Evolutionary conservation across 2,113 vertebrate genomes (phyloP), one percentile per base, ranked within the genome.

Genomic region (Hemiprocne comata): DNA sequence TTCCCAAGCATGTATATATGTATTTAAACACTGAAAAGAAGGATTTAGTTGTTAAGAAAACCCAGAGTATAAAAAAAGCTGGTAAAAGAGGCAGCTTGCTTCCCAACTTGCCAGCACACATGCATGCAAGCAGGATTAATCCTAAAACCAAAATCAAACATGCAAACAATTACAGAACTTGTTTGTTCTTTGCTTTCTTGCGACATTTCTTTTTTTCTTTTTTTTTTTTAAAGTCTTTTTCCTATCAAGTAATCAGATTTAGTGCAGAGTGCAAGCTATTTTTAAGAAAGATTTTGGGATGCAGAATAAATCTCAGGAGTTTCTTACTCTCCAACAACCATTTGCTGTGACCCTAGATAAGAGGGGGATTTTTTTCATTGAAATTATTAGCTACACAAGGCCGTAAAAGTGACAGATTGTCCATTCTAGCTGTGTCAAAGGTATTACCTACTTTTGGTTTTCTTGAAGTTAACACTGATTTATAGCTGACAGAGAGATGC

Each of bases 141-240:
- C 82, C 46, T 64, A 79, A 75, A 84, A 72, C 18, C 58, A 92
- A 94, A 96, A 48, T 14, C 36, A 83, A 88, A 94, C 23, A 51
- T 60, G 65, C n/a, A 71, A 86, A 46, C 17, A 87, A 67, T 91
- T 89, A 75, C 1, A 75, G 46, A 71, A 55, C 26, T 78, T 71
- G 34, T 58, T 89, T 78, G 24, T 23, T 84, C 48, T 91, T 74
- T 48, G 38, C 55, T 48, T 70, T 85, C 69, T 60, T 83, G 29
- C 1, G 13, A 62, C 23, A 7, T 40, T 53, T 58, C 3, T 44
- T 44, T 65, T 31, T 40, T 31, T 29, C 12, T 51, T 26, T 50
- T 23, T n/a, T 44, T 10, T 54, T 40, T 69, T 70, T 24, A 4
- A 58, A 58, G 24, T 44, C 11, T 84, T 83, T 25, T 71, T 33